Base-by-base conservation (phyloP, 2,888 invertebrate genomes). In the Protonemura montana region DNA sequence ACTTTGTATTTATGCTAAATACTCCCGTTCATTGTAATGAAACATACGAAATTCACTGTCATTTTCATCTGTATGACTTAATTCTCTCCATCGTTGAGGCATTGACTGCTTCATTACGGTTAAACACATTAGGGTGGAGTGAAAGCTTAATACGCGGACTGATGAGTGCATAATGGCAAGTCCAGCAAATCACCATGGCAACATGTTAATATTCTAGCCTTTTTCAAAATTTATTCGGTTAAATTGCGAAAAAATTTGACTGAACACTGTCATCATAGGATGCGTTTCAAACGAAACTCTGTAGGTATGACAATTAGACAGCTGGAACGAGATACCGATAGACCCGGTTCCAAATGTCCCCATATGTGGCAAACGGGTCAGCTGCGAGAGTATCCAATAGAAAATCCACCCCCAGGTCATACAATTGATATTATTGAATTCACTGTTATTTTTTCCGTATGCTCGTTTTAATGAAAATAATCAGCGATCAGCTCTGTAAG, bases 381-480 rank as follows among this genome's bases (percentile, higher is more conserved):
- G 27, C 81, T 13, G 81, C n/a, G 16, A 0, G n/a, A 29, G 21
- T 29, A 59, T 10, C 59, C 59, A 59, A 59, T 59, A 21, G 59
- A 28, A 26, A 82, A 35, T 82, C 82, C 27, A 27, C 82, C 82
- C 82, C 30, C 21, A 26, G 82, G 82, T 42, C 41, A 82, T 82
- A 30, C 82, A 82, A 82, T 82, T 82, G 82, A 82, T 82, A 82
- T 59, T 59, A 59, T 82, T 41, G 82, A 82, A 82, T 82, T 82
- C 82, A 25, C 30, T 82, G 41, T 82, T 35, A 82, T 82, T 82
- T 82, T 82, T 82, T 82, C 41, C 42, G 42, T 41, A 82, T 82
- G 82, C n/a, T 42, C 30, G 82, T 82, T 82, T 42, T 82, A 82
- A 82, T 82, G 82, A 82, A 82, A 82, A 82, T 82, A 82, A 82